Percentiles rank a stretch among this genome's conserved stretches.
These are phyloP conservation scores for Macroramphosus scolopax DNA, from an alignment of 2,797 vertebrate species.

Conservation along the genomic window DNA sequence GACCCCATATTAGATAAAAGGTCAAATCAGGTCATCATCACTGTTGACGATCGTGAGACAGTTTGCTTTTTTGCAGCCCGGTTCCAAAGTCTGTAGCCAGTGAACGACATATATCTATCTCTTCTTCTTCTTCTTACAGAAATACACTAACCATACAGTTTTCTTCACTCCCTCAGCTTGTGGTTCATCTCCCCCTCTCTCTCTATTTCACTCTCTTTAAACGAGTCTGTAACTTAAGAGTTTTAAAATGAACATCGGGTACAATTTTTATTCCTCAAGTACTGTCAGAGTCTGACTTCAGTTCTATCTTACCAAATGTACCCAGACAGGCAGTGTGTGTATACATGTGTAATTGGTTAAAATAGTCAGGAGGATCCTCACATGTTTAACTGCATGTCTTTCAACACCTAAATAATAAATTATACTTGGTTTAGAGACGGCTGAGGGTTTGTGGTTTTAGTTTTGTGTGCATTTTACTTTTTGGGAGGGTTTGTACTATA, in stretches of 20 bases:
- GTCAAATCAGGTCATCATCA: neutral
- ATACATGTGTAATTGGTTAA: constrained; percentile 15
- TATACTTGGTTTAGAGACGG: constrained; percentile 30
- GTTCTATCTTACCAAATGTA: neutral
- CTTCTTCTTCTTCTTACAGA: too few species aligned
- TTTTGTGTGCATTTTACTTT: constrained; percentile 18
- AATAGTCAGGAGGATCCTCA: constrained; percentile 6
- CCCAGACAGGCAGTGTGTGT: neutral
- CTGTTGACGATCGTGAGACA: neutral
- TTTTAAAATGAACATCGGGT: too few species aligned
- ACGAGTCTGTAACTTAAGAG: too few species aligned
- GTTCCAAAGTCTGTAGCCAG: too few species aligned
- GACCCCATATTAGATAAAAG: neutral
- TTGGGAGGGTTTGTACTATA: constrained; percentile 12
- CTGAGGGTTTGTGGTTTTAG: constrained; percentile 22
- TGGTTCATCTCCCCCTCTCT: too few species aligned
- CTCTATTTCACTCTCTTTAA: too few species aligned
- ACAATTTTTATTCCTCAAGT: neutral
- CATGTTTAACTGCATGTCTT: constrained; percentile 21
- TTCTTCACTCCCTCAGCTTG: too few species aligned
- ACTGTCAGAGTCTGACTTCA: neutral
- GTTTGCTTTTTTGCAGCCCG: neutral
- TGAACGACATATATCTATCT: too few species aligned
- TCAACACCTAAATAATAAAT: constrained; percentile 32
- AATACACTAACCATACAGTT: too few species aligned